These are phyloP conservation scores for Musca domestica DNA, from an alignment of 1,140 invertebrate genomes.

Conservation along the genomic window DNA sequence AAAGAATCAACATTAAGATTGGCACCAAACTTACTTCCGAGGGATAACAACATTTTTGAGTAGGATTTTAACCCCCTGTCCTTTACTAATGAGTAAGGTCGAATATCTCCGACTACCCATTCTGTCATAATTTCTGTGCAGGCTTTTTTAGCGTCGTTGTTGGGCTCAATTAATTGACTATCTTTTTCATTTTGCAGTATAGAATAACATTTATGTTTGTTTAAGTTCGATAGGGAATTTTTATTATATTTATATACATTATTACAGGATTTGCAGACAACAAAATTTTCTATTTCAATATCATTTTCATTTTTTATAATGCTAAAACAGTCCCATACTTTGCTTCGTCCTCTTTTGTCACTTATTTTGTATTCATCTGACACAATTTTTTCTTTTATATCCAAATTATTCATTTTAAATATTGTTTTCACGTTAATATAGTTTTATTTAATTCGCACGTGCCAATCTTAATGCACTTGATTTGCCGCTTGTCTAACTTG, in stretches of 20 bases:
- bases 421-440: no score
- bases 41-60: not conserved
- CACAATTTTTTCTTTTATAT: constrained; percentile 12
- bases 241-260: constrained; percentile 14
- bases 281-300: not conserved
- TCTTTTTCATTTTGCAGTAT: constrained; percentile 6
- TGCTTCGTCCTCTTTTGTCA: constrained; percentile 5
- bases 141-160: not conserved
- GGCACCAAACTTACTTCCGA: not conserved
- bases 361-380: not conserved
- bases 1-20: not conserved
- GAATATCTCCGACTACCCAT: not conserved
- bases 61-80: not conserved
- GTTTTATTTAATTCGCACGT: no score
- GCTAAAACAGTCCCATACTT: constrained; percentile 1
- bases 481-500: no score
- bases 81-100: not conserved
- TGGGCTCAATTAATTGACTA: not conserved
- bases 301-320: not conserved
- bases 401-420: no score
- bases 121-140: not conserved
- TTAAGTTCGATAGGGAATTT: constrained; percentile 12
- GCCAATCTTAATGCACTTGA: no score
- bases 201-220: constrained; percentile 5
- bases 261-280: constrained; percentile 4